phyloP scores from a whole-genome alignment of 2,888 invertebrate species.

The Anaspis maculata region DNA sequence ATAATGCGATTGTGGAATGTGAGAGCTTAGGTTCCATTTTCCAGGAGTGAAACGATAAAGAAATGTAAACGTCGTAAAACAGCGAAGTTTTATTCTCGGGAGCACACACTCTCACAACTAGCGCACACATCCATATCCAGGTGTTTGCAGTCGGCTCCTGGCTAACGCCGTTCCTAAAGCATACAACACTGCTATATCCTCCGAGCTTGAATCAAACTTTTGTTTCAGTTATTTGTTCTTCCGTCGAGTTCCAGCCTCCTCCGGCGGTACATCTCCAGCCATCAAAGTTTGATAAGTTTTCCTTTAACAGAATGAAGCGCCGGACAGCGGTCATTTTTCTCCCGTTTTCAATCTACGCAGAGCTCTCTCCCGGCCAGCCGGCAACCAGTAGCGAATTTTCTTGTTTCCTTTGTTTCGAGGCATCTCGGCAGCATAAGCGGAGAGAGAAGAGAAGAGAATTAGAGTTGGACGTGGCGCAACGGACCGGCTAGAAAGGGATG shows the following conservation, averaged over 20 bases:
- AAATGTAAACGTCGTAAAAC: constrained; percentile 17
- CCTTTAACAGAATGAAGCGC: constrained; percentile 33
- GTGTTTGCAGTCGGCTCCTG: constrained; percentile 32
- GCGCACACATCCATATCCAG: no score
- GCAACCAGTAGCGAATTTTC: constrained; percentile 5
- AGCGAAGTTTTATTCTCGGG: constrained; percentile 20
- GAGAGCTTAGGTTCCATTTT: constrained; percentile 9
- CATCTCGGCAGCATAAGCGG: no score
- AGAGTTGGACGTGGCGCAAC: constrained; percentile 13
- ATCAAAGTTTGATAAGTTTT: constrained; percentile 46
- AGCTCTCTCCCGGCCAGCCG: constrained; percentile 4
- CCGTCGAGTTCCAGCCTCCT: constrained; percentile 35
- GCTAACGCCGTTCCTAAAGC: no score
- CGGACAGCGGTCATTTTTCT: constrained; percentile 52
- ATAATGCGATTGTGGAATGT: constrained; percentile 12
- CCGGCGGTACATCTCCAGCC: constrained; percentile 27
- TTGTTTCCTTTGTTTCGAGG: constrained; percentile 27
- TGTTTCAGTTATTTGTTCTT: constrained; percentile 41
- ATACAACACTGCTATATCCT: no score
- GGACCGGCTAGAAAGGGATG: constrained; percentile 17
- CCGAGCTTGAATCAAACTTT: constrained; percentile 35
- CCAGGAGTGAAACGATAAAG: constrained; percentile 8
- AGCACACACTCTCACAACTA: no score
- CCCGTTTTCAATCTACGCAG: constrained; percentile 44
- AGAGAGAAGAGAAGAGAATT: constrained; percentile 20